These are phyloP conservation scores for Drosophila kanapiae DNA, from an alignment of 1,140 invertebrate genomes.

Conservation along the genomic window DNA sequence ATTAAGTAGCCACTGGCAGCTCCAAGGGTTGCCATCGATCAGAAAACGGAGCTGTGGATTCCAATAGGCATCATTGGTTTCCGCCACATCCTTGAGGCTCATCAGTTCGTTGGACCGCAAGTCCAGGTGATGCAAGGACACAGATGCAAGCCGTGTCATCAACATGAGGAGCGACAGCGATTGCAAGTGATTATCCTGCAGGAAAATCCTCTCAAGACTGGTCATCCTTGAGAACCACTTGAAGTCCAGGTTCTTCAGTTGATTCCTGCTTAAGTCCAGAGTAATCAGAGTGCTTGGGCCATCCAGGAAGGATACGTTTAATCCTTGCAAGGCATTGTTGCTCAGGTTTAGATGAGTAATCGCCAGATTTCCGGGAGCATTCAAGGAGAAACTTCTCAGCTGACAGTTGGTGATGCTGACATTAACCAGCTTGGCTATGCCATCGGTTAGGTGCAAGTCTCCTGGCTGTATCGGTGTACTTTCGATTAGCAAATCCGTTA, in stretches of 20 bases:
- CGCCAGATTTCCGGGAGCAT: not conserved
- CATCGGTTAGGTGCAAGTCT: conserved; percentile 10
- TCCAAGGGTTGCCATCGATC: conserved; percentile 79
- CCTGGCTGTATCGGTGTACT: conserved; percentile 31
- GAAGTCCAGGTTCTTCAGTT: conserved; percentile 42
- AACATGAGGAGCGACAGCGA: conserved; percentile 44
- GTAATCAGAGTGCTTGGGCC: conserved; percentile 22
- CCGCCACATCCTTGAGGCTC: conserved; percentile 23
- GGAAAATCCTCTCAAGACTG: conserved; percentile 28
- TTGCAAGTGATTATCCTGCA: conserved; percentile 57
- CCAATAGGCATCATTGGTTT: conserved; percentile 9
- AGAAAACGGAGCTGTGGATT: conserved; percentile 47
- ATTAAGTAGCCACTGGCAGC: conserved; percentile 76
- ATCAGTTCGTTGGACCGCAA: conserved; percentile 58
- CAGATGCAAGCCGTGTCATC: conserved; percentile 26
- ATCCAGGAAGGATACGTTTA: conserved; percentile 9
- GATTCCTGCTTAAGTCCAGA: conserved; percentile 68
- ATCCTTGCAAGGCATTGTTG: conserved; percentile 51
- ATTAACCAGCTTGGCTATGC: conserved; percentile 39
- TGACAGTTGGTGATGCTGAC: conserved; percentile 57
- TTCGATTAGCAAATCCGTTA: conserved; percentile 30
- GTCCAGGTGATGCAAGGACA: conserved; percentile 34
- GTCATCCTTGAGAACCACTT: conserved; percentile 61
- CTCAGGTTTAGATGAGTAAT: conserved; percentile 58
- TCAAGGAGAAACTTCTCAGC: conserved; percentile 35